A percentile compares a stretch with the other conserved stretches of the same genome.
Conservation (phyloP, 2,797 vertebrate genomes). For the Graptemys geographica region DNA sequence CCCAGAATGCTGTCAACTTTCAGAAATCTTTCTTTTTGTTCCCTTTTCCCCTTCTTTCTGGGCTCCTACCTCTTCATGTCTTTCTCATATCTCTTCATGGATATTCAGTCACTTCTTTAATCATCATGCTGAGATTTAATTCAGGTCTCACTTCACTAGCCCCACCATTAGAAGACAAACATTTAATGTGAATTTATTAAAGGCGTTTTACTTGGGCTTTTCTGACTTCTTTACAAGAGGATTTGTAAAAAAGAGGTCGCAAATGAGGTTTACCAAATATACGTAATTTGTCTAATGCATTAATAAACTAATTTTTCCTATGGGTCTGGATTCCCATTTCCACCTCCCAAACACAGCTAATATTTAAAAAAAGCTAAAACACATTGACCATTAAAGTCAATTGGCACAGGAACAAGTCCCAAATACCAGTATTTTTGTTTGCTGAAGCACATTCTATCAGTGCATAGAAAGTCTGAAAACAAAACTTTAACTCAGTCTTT, state of each 20-base stretch:
- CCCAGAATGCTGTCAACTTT: neutral
- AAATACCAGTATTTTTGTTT: neutral
- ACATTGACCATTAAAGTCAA: neutral
- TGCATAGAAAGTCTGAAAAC: neutral
- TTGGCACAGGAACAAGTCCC: neutral
- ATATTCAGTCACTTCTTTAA: constrained; percentile 23
- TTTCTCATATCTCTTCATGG: neutral
- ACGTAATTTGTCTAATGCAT: neutral
- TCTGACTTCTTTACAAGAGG: neutral
- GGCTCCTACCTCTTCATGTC: neutral
- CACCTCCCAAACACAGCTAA: neutral
- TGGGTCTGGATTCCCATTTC: neutral
- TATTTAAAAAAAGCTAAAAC: neutral
- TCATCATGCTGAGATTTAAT: constrained; percentile 19
- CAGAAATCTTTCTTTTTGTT: neutral
- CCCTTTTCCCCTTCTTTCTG: neutral
- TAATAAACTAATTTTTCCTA: neutral
- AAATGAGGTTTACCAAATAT: neutral
- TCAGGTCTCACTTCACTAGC: neutral
- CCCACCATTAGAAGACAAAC: neutral
- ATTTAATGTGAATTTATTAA: neutral
- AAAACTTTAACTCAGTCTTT: neutral
- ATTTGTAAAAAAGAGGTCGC: neutral
- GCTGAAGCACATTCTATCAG: neutral
- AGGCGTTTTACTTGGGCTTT: neutral